phyloP scores from a whole-genome alignment of 2,797 vertebrate genomes.

The Pyrocephalus nanus region DNA sequence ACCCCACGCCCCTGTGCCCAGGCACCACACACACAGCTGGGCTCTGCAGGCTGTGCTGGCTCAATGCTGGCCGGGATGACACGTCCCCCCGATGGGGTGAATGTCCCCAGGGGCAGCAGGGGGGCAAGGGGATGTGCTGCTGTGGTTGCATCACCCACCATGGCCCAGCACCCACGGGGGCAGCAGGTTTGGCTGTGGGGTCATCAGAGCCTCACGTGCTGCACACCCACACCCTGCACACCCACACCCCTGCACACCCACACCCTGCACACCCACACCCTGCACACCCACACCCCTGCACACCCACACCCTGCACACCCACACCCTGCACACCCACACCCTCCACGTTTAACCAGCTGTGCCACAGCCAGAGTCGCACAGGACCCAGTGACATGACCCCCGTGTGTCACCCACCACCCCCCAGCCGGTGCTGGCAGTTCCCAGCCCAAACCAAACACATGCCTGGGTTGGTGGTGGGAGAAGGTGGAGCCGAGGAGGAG shows the following conservation, averaged over 20 bases:
- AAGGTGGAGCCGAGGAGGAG: slow-evolving; percentile 46
- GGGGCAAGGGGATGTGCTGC: neutral
- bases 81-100: neutral
- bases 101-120: neutral
- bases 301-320: neutral
- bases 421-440: neutral
- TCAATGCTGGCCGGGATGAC: neutral
- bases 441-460: neutral
- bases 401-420: neutral
- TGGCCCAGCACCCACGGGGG: rapidly evolving
- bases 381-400: neutral
- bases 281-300: neutral
- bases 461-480: neutral
- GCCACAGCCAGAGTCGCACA: neutral
- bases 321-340: neutral
- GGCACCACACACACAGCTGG: rapidly evolving
- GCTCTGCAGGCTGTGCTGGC: neutral
- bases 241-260: neutral
- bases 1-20: too few relatives aligned
- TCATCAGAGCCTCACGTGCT: neutral
- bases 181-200: neutral
- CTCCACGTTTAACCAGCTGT: rapidly evolving
- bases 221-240: neutral
- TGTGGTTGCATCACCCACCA: neutral
- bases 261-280: too few relatives aligned